These are phyloP conservation scores for Neotragus moschatus DNA, from an alignment of 2,113 vertebrate species.

Conservation along the genomic window DNA sequence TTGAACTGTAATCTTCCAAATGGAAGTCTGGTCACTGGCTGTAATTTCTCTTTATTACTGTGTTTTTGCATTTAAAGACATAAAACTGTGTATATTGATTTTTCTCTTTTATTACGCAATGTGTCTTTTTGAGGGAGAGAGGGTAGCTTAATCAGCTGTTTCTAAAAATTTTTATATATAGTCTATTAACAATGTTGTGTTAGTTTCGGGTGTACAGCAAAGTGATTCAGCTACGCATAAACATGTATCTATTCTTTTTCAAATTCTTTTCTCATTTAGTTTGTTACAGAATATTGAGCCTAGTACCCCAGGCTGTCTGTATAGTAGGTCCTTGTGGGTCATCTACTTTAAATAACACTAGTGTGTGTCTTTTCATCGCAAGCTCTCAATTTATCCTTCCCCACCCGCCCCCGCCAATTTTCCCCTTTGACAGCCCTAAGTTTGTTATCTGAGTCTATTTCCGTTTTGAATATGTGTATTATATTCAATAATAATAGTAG, in stretches of 20 bases:
- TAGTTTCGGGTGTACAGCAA: not conserved
- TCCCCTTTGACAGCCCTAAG: not conserved
- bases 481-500: not conserved
- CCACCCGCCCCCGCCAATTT: not conserved
- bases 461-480: not conserved
- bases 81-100: not conserved
- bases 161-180: not conserved
- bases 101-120: not conserved
- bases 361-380: not conserved
- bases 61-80: constrained; percentile 20
- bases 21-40: not conserved
- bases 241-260: not conserved
- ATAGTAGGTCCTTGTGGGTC: not conserved
- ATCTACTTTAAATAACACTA: not conserved
- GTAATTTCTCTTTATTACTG: constrained; percentile 3
- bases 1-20: not conserved
- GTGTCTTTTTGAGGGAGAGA: not conserved
- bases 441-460: not conserved
- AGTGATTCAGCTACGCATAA: not conserved
- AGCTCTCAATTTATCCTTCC: not conserved
- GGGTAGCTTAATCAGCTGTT: not conserved
- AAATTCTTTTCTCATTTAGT: not conserved
- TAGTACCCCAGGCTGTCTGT: not conserved
- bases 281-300: not conserved
- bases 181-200: not conserved